Evolutionary conservation across 2,113 vertebrate genomes (phyloP), one percentile per base, ranked within the genome.

Genomic region (Serilophus lunatus): DNA sequence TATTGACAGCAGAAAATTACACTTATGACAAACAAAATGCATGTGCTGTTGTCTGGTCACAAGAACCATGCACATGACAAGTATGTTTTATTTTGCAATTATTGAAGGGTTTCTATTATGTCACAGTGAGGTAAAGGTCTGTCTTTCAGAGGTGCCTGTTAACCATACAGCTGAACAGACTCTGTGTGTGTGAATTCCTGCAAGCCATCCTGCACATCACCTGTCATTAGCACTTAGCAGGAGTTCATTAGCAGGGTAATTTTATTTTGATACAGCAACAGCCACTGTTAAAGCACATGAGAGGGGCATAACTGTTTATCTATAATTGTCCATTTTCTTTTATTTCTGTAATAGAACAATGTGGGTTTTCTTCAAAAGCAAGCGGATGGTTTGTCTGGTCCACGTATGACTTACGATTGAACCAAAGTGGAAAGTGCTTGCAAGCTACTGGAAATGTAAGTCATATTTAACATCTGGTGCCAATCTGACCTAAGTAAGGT

Each of bases 11-110:
- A 22, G n/a, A 40, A 51, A 91, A 14, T 8, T 28, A 53, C 44
- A 29, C 11, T 35, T 26, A 4, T 8, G 9, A 76, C 29, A 68
- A 92, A 53, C 6, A 42, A 22, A 18, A 1, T 1, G 0, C 2
- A 1, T 2, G 29, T n/a, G n/a, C 10, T 31, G 31, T 24, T 50
- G 16, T 28, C 23, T 71, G 59, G 49, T 40, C 79, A 51, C 47
- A 51, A 74, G 14, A 77, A 14, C 18, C 2, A 4, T 4, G 28
- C 4, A 7, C 1, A 0, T 44, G 36, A 24, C 4, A 8, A 85
- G 59, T 5, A 26, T 12, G 3, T 7, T 82, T 77, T 10, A 20
- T 53, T 53, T 50, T 61, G 18, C 22, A 20, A 47, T 24, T 35
- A 38, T 19, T 4, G 2, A 61, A 92, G 33, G 18, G 10, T 59